phyloP scores from a whole-genome alignment of 2,888 invertebrate species.

The Orthosia cruda region DNA sequence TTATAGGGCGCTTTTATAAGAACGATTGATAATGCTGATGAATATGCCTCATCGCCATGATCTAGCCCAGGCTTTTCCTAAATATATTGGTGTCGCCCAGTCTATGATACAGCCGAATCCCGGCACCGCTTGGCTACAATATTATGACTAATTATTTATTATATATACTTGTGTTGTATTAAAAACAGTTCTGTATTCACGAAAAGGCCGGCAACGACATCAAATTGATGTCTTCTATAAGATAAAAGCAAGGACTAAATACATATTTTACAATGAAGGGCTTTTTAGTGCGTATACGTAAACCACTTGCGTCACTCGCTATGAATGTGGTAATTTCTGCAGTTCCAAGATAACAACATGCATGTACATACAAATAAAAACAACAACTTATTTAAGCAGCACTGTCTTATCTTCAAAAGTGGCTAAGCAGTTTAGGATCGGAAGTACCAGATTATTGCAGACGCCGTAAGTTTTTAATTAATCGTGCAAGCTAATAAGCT shows the following conservation, averaged over 20 bases:
- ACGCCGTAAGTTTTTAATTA: no score
- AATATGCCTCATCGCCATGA: no score
- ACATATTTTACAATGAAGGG: slow-evolving; percentile 27
- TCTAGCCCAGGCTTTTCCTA: no score
- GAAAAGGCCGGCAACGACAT: not conserved
- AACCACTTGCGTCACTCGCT: slow-evolving; percentile 34
- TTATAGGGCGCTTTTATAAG: not conserved
- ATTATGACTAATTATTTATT: no score
- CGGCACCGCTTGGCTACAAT: no score
- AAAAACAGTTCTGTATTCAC: not conserved
- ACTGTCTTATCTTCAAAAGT: not conserved
- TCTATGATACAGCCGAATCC: no score
- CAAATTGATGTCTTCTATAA: not conserved
- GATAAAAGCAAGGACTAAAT: slow-evolving; percentile 2
- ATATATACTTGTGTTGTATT: not conserved
- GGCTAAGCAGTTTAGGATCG: no score
- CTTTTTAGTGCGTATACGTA: slow-evolving; percentile 1
- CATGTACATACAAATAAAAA: not conserved
- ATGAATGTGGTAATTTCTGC: slow-evolving; percentile 36
- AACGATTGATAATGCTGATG: not conserved
- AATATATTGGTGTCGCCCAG: no score
- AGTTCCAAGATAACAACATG: slow-evolving; percentile 1
- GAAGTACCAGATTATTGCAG: no score
- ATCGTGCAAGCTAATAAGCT: no score
- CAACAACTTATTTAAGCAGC: not conserved